Evolutionary conservation across 64 coral and sea anemone species (phyloP), one percentile per base, ranked within the genome.

Genomic region (Orbicella faveolata): DNA sequence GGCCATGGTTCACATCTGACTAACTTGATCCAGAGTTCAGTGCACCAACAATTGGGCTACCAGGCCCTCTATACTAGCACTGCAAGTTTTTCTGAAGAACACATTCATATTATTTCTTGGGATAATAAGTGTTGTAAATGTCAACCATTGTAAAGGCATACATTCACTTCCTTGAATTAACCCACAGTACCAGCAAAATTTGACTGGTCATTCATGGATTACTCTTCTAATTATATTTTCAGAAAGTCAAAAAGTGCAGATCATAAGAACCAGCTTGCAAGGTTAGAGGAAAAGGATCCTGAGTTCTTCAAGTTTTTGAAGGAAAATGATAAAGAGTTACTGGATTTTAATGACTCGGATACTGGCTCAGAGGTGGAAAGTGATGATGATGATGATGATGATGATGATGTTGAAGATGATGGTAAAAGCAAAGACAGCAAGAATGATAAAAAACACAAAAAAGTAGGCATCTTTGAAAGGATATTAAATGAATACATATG

Each of bases 261-360:
- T 9, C 96, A 98, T 75, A 98, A 98, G 77, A 70, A 91, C 17
- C 90, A 98, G 73, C 61, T 98, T n/a, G 55, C 83, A 25, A 90
- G 74, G 36, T 89, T 98, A 16, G 79, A 98, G 74, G 91, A 98
- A 63, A 98, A 98, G 61, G 96, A 98, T 79, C 96, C 96, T 66
- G 96, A 95, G 19, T 98, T 98, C 83, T 98, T 90, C 66, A 95
- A 98, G 70, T 98, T 95, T 36, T 83, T 98, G 48, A 90, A 98
- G 91, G 93, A 98, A 79, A 98, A 98, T 90, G 96, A 98, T 48
- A 87, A 93, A 36, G 84, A 90, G 80, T 37, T 98, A 66, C 84
- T 98, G 12, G 57, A 93, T 30, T 98, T 98, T 78, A 98, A 98
- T 93, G 96, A 98, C 74, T 95, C 96, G 34, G 96, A 98, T 72